phyloP scores from a whole-genome alignment of 1,140 invertebrate genomes.

The Philopotamus ludificatus region DNA sequence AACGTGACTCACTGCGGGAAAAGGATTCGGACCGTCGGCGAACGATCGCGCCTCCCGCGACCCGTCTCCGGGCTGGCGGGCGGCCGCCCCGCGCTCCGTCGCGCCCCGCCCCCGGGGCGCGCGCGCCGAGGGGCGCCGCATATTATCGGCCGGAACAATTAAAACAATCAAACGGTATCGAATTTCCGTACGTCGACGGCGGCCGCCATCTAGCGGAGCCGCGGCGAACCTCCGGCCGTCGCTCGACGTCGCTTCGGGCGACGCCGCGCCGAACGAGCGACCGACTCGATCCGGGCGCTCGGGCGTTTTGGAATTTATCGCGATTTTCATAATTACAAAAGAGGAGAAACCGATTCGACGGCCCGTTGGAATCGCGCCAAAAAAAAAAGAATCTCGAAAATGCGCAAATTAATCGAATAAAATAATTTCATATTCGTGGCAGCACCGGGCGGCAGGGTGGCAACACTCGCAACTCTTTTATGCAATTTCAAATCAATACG shows the following conservation, averaged over 20 bases:
- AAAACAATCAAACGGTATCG: slow-evolving; percentile 47
- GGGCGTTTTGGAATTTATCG: not conserved
- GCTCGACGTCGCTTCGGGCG: not conserved
- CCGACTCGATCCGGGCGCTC: not conserved
- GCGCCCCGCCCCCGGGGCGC: not conserved
- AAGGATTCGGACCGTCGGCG: slow-evolving; percentile 23
- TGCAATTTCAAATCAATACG: too few species aligned
- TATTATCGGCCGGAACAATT: not conserved
- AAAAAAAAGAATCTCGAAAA: too few species aligned
- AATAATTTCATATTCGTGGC: too few species aligned
- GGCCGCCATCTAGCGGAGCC: slow-evolving; percentile 48
- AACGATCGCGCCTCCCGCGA: not conserved
- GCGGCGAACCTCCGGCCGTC: slow-evolving; percentile 45
- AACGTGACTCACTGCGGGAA: slow-evolving; percentile 37
- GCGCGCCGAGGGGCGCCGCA: slow-evolving; percentile 2
- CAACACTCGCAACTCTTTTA: too few species aligned
- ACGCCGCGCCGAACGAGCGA: not conserved
- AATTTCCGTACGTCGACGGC: slow-evolving; percentile 48
- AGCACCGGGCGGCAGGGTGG: too few species aligned
- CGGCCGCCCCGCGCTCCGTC: slow-evolving; percentile 11
- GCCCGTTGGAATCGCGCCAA: too few species aligned
- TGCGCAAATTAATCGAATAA: too few species aligned
- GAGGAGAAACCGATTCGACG: too few species aligned
- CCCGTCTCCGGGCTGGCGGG: not conserved
- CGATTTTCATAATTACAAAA: too few species aligned